Evolutionary conservation across 2,113 vertebrate species (phyloP), one percentile per base, ranked within the genome.

Genomic region (Odontesthes bonariensis): DNA sequence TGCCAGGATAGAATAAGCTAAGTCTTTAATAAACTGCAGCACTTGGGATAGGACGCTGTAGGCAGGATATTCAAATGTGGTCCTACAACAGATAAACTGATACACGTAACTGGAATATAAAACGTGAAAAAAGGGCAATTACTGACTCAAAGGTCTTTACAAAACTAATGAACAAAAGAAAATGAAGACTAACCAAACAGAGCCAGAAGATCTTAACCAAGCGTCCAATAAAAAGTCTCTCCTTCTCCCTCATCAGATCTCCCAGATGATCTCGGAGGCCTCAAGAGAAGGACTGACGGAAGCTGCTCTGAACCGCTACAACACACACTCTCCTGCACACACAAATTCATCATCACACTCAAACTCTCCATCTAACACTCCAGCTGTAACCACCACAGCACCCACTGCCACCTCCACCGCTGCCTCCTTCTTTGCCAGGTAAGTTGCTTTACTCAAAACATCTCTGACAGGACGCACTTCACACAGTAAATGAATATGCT

Each of bases 351-450:
- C 82, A 86, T 94, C 0, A 63, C 90, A 81, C 89, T 93, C 91
- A 90, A 91, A 84, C 94, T 33, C 89, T 71, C 94, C 84, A 90
- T 95, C 96, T 1, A 95, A 96, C 85, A 88, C 92, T 69, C 85
- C 95, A 0, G 92, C 93, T 0, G 92, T 91, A 63, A 89, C 94
- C 80, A 94, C 86, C 89, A 87, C 42, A 75, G 96, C 89, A 59
- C 93, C 96, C 3, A 93, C 94, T 14, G 94, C 96, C 81, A 94
- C 96, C 74, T 99, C 97, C 0, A 96, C 96, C 13, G 96, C 98
- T 0, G 96, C 97, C 0, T 98, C 98, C 7, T 99, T 99, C 94
- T 99, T 99, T 38, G 98, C 97, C 91, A 96, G 98, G 98, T 99
- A 95, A 95, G 89, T 33, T 0, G 5, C 27, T 16, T 44, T 10